phyloP scores from a whole-genome alignment of 2,888 invertebrate species.

The Heliconius ismenius region DNA sequence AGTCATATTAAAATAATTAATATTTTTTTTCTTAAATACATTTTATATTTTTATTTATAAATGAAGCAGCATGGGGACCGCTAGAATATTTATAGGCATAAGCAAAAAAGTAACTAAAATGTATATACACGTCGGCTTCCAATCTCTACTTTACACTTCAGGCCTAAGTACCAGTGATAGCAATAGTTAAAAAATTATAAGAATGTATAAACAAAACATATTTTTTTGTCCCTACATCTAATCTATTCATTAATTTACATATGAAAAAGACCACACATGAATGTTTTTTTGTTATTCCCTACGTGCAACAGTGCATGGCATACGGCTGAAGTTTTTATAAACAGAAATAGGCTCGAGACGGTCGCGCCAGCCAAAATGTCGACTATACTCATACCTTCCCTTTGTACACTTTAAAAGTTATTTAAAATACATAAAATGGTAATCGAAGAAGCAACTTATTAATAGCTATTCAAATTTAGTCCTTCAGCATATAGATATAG shows the following conservation, averaged over 20 bases:
- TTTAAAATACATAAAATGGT: constrained; percentile 20
- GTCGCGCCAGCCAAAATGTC: constrained; percentile 34
- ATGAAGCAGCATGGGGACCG: too few relatives aligned
- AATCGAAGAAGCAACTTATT: constrained; percentile 8
- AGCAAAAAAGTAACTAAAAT: neutral
- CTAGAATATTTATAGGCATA: too few relatives aligned
- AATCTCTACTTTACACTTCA: neutral
- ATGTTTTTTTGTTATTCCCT: constrained; percentile 40
- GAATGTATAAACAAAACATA: neutral
- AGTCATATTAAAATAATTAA: too few relatives aligned
- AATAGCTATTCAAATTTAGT: constrained; percentile 1
- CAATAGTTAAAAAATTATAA: neutral
- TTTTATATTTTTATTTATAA: too few relatives aligned
- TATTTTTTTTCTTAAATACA: too few relatives aligned
- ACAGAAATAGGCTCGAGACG: constrained; percentile 36
- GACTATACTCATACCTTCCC: constrained; percentile 17
- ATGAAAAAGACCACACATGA: constrained; percentile 41
- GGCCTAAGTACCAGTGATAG: neutral
- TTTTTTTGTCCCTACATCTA: constrained; percentile 23
- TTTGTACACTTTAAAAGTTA: constrained; percentile 16
- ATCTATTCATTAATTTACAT: constrained; percentile 39
- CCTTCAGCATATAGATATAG: neutral
- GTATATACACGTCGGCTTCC: neutral
- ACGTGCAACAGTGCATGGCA: constrained; percentile 39
- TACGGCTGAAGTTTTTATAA: constrained; percentile 38